Base-by-base conservation (phyloP, 2,113 vertebrate genomes). In the Mirza zaza region DNA sequence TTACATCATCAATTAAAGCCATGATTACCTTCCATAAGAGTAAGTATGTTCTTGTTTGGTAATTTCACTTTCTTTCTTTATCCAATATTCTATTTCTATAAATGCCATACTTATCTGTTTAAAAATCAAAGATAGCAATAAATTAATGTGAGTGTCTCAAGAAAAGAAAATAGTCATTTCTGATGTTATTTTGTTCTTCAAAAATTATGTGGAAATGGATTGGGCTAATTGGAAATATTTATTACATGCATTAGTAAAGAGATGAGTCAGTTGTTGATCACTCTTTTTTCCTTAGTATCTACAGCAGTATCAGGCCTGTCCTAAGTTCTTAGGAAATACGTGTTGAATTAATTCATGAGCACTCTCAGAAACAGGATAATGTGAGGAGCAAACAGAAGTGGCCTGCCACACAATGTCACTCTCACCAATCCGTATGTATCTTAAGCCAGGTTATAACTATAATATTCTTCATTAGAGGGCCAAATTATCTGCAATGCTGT, bases 1-100 rank as follows among this genome's bases (percentile, higher is more conserved):
- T 82, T 59, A 34, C 23, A 73, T 20, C 65, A 27, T 68, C 67
- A 86, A 61, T 52, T 87, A 27, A 70, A 57, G 48, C 34, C 73
- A 82, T 55, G 59, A 57, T 39, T 63, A 25, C 21, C 57, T 85
- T 85, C 55, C 57, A 63, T 59, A 39, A 48, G 42, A 63, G 84
- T 95, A 91, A 97, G 97, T 94, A 95, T 70, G 11, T 14, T 81
- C 39, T 91, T 52, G 3, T 81, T 89, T 76, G 25, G 34, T 65
- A 45, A 65, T 36, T 84, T 85, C 45, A 48, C 4, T 39, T 93
- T 82, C 4, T 39, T 91, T 82, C 21, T 48, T 85, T 27, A 68
- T 48, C 32, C 65, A 94, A 32, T 6, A 25, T 61, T 85, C 48
- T 68, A 32, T 39, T 90, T 87, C 8, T 67, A 0, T 4, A 81